These are phyloP conservation scores for Pterocles gutturalis DNA, from an alignment of 2,113 vertebrate genomes.

Conservation along the genomic window DNA sequence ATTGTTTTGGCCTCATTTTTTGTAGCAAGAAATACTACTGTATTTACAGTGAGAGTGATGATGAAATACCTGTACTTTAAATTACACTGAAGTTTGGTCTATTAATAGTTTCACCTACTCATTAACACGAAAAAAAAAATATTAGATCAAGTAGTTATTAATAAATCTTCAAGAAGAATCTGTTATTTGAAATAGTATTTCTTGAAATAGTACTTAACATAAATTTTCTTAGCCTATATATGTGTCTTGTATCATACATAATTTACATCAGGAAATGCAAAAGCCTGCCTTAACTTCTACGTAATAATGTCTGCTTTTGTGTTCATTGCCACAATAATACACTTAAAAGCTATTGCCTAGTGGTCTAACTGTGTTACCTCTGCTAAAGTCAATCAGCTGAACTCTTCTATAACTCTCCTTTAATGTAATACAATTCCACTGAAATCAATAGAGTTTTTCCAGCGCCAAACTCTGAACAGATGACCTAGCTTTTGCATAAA, in stretches of 20 bases:
- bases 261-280: neutral
- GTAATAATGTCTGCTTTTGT: neutral
- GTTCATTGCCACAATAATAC: neutral
- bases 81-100: neutral
- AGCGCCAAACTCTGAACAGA: neutral
- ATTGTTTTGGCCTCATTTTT: neutral
- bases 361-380: neutral
- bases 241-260: neutral
- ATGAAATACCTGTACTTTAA: neutral
- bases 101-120: neutral
- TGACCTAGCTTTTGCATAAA: neutral
- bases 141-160: neutral
- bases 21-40: neutral
- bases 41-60: neutral
- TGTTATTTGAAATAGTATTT: neutral
- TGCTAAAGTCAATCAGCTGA: neutral
- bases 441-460: neutral
- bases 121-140: neutral
- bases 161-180: neutral
- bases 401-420: neutral
- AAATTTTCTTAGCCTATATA: neutral
- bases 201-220: neutral
- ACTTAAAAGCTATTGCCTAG: neutral
- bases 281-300: neutral
- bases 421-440: neutral